A percentile compares a stretch with the other conserved stretches of the same genome.
phyloP scores from a whole-genome alignment of 2,113 vertebrate species.

The Cettia cetti region DNA sequence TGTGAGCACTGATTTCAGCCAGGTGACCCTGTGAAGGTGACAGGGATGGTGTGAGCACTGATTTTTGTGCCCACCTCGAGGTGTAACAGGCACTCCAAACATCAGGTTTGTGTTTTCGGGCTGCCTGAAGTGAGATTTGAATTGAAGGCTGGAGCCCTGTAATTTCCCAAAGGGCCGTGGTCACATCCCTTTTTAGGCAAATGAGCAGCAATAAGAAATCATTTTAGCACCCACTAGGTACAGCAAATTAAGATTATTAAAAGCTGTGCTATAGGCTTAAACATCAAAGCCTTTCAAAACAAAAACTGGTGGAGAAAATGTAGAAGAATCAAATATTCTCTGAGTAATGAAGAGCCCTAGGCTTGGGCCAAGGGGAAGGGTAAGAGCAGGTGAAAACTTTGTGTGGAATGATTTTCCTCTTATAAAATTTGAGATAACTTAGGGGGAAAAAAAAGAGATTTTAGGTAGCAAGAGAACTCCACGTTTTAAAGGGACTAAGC shows the following conservation, averaged over 20 bases:
- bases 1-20: background rate
- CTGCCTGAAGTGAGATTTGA: background rate
- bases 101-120: background rate
- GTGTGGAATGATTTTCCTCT: background rate
- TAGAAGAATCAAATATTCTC: background rate
- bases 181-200: background rate
- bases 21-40: background rate
- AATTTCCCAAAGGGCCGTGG: background rate
- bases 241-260: background rate
- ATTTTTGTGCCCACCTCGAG: background rate
- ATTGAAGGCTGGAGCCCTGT: background rate
- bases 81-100: background rate
- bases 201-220: background rate
- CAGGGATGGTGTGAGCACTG: background rate
- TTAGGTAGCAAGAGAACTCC: background rate
- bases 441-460: background rate
- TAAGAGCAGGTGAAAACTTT: background rate
- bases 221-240: background rate
- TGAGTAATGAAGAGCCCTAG: background rate
- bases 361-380: background rate
- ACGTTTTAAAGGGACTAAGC: conserved; percentile 9
- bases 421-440: background rate
- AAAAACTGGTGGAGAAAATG: background rate
- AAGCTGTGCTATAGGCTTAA: background rate
- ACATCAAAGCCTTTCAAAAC: background rate